Evolutionary conservation across 2,797 vertebrate species (phyloP), one percentile per base, ranked within the genome.

Genomic region (Dendrocincla fuliginosa): DNA sequence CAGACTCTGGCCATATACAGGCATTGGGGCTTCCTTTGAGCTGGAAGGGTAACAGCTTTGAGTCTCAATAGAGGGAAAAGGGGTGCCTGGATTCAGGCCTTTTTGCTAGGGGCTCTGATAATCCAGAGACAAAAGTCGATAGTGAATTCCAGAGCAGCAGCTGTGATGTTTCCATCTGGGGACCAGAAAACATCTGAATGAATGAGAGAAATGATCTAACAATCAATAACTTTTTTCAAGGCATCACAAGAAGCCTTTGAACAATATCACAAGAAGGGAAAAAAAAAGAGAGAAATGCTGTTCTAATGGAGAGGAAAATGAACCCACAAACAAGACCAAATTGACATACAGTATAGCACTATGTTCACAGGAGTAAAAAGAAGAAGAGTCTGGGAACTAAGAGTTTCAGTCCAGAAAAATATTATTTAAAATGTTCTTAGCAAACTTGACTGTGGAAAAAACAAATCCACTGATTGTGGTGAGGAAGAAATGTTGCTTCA

Each of bases 141-240:
- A 95, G 91, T 77, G 93, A 96, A 96, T 96, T 96, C 96, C 96
- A 97, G 96, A 95, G 81, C 95, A 95, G 94, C 95, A 96, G 94
- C 95, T 95, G 91, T 93, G 96, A 94, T 96, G 94, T 94, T 96
- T 95, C 96, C 96, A 97, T 97, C 96, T 97, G 96, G 96, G 95
- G 95, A 96, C 96, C 96, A 97, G 96, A 97, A 96, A 94, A 97
- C 96, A 96, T 96, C 94, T 97, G 96, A 97, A 97, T 84, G 96
- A 96, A 96, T 94, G 94, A 97, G 96, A 96, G 96, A 96, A 97
- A 96, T 97, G 95, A 96, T 94, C 96, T 96, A 97, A 94, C 96
- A 96, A 97, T 97, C 96, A 97, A 97, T 96, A 97, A 94, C 85
- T 96, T 97, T 96, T 96, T 96, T 96, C 91, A 96, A 97, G 96